Percentiles rank a stretch among this genome's conserved stretches.
Evolutionary conservation across 2,797 vertebrate species (phyloP).

Genomic region (Premnoplex brunnescens): DNA sequence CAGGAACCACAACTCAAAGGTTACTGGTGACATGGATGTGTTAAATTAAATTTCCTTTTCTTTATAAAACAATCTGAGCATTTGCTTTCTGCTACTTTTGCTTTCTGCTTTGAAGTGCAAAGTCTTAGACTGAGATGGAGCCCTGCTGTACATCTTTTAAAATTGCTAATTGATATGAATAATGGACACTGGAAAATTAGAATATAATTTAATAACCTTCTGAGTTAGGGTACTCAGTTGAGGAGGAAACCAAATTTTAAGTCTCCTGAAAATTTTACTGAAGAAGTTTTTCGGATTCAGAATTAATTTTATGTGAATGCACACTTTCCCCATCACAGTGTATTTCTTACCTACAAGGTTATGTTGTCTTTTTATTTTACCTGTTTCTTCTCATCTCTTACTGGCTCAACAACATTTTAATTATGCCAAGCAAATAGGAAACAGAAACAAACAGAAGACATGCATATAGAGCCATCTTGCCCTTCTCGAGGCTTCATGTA

Average conservation of each 20-base stretch:
- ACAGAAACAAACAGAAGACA: background rate
- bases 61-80: background rate
- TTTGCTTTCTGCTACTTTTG: background rate
- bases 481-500: background rate
- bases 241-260: background rate
- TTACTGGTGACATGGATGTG: background rate
- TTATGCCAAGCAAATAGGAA: background rate
- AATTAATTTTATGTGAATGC: background rate
- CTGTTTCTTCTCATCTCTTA: background rate
- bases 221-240: background rate
- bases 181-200: background rate
- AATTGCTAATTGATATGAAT: background rate
- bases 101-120: background rate
- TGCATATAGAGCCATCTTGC: background rate
- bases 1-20: background rate
- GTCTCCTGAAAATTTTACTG: background rate
- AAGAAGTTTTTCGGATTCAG: background rate
- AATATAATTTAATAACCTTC: background rate
- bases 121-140: background rate
- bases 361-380: background rate
- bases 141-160: background rate
- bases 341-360: background rate
- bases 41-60: background rate
- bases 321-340: background rate
- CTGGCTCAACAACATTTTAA: background rate